Evolutionary conservation across 1,140 invertebrate genomes (phyloP).

Genomic region (Pomacea maculata): DNA sequence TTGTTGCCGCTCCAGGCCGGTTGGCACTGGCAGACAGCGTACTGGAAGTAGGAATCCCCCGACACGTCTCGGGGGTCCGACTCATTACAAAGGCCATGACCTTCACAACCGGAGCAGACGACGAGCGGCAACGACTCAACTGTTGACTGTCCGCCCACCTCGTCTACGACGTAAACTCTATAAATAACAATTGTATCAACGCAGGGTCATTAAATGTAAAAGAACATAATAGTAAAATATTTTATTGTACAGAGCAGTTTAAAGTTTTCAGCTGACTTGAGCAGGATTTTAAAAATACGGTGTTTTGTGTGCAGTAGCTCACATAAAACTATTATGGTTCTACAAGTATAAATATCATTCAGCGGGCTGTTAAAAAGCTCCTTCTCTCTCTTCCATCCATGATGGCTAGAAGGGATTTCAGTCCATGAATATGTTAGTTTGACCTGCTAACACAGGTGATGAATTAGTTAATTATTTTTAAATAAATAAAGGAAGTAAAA

Average conservation of each 20-base stretch:
- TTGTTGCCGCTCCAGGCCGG: conserved; percentile 19
- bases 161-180: conserved; percentile 27
- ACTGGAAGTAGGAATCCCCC: background rate
- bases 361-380: background rate
- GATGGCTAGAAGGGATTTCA: background rate
- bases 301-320: too few relatives aligned
- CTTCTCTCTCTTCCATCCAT: background rate
- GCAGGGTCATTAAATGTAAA: too few relatives aligned
- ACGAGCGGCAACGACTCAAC: conserved; percentile 14
- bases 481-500: too few relatives aligned
- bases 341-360: too few relatives aligned
- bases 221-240: background rate
- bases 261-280: background rate
- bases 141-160: conserved; percentile 11
- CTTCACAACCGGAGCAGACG: conserved; percentile 27
- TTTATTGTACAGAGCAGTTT: background rate
- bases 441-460: too few relatives aligned
- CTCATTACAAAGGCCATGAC: conserved; percentile 27
- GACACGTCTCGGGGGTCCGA: background rate
- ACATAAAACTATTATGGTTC: too few relatives aligned
- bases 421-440: too few relatives aligned
- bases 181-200: background rate
- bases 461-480: background rate
- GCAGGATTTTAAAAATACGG: too few relatives aligned
- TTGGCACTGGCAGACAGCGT: conserved; percentile 23